These are phyloP conservation scores for Latrodectus geometricus DNA, from an alignment of 1,140 invertebrate species.

Conservation along the genomic window DNA sequence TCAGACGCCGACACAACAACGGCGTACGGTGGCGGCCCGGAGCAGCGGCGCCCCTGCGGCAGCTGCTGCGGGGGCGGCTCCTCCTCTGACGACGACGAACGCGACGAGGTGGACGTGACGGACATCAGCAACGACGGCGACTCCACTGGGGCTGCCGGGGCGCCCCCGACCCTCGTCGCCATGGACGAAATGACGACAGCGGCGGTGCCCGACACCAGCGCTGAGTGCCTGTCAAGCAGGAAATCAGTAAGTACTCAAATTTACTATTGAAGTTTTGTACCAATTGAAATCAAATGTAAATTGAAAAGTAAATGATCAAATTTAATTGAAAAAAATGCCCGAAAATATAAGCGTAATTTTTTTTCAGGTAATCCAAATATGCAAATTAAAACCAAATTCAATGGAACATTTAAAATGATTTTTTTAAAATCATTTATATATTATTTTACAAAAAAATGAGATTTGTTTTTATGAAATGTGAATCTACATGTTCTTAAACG, in stretches of 20 bases:
- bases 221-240: slow-evolving; percentile 10
- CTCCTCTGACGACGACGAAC: slow-evolving; percentile 28
- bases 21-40: slow-evolving; percentile 1
- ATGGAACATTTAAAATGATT: too few relatives aligned
- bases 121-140: slow-evolving; percentile 62
- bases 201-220: slow-evolving; percentile 50
- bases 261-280: too few relatives aligned
- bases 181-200: background rate
- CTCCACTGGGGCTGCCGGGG: background rate
- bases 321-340: too few relatives aligned
- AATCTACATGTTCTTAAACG: too few relatives aligned
- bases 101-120: slow-evolving; percentile 62
- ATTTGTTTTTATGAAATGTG: too few relatives aligned
- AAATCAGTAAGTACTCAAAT: background rate
- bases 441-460: too few relatives aligned
- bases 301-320: too few relatives aligned
- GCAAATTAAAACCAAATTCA: too few relatives aligned
- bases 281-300: too few relatives aligned
- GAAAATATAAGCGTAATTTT: too few relatives aligned
- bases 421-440: too few relatives aligned
- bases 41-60: slow-evolving; percentile 18
- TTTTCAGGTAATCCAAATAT: too few relatives aligned
- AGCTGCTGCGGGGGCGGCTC: slow-evolving; percentile 23
- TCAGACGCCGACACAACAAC: slow-evolving; percentile 35
- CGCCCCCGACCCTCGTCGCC: background rate